These are phyloP conservation scores for Neomonachus schauinslandi DNA, from an alignment of 2,113 vertebrate species.

Conservation along the genomic window DNA sequence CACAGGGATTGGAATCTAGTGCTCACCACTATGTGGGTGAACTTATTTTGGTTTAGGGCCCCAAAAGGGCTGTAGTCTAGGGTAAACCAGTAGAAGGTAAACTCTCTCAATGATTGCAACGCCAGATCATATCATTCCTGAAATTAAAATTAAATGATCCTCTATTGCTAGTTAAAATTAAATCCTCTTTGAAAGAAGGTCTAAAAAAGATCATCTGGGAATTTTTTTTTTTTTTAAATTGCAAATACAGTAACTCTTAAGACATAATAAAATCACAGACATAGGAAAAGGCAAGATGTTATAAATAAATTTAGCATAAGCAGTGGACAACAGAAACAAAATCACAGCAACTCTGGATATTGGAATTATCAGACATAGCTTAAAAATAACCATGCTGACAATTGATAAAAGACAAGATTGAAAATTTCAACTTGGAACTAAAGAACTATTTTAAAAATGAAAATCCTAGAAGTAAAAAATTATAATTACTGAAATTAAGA, in stretches of 20 bases:
- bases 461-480: conserved; percentile 5
- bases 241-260: not conserved
- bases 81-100: not conserved
- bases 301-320: not conserved
- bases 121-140: not conserved
- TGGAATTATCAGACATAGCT: not conserved
- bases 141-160: not conserved
- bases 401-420: not conserved
- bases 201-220: not conserved
- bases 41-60: not conserved
- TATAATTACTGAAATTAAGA: not conserved
- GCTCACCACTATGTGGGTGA: not conserved
- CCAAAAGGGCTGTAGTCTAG: not conserved
- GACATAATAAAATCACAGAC: not conserved
- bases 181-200: not conserved
- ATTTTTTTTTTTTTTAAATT: conserved; percentile 2
- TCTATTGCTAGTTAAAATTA: not conserved
- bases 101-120: not conserved
- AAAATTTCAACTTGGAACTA: conserved; percentile 4
- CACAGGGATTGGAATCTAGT: not conserved
- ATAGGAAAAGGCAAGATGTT: not conserved
- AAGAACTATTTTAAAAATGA: conserved; percentile 13
- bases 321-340: not conserved
- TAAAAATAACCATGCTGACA: not conserved
- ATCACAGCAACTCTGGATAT: not conserved